phyloP scores from a whole-genome alignment of 1,140 invertebrate species.

The Homalodisca vitripennis region DNA sequence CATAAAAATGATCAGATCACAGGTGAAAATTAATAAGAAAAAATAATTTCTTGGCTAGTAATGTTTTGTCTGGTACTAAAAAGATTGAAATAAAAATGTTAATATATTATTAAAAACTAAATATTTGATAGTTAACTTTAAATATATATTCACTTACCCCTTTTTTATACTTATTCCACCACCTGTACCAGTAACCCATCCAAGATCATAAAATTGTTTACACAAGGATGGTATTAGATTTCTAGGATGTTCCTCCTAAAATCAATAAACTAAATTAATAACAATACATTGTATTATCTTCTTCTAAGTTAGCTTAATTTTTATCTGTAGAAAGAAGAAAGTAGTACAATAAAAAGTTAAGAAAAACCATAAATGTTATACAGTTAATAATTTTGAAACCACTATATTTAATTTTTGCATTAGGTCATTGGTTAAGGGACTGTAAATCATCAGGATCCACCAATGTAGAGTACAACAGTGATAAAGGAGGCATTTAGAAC shows the following conservation, averaged over 20 bases:
- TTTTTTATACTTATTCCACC: conserved; percentile 90
- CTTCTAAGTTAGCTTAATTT: no score
- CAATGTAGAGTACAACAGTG: no score
- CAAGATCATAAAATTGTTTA: conserved; percentile 86
- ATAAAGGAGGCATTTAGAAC: no score
- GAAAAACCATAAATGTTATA: no score
- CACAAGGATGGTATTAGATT: conserved; percentile 88
- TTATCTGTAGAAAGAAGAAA: no score
- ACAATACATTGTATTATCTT: no score
- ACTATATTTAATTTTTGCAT: no score
- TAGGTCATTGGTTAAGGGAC: no score
- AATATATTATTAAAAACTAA: not conserved
- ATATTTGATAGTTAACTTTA: not conserved
- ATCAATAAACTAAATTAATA: no score
- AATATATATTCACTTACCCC: conserved; percentile 56
- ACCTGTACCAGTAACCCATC: conserved; percentile 95
- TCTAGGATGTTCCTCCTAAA: conserved; percentile 69
- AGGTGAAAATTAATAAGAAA: not conserved
- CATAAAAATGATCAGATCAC: not conserved
- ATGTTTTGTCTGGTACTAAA: not conserved
- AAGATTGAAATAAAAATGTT: not conserved
- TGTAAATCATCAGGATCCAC: no score
- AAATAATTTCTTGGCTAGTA: not conserved
- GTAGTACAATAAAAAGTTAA: no score
- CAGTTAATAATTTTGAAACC: no score